Base-by-base conservation (phyloP, 2,888 invertebrate species). In the Heliconius hortense region DNA sequence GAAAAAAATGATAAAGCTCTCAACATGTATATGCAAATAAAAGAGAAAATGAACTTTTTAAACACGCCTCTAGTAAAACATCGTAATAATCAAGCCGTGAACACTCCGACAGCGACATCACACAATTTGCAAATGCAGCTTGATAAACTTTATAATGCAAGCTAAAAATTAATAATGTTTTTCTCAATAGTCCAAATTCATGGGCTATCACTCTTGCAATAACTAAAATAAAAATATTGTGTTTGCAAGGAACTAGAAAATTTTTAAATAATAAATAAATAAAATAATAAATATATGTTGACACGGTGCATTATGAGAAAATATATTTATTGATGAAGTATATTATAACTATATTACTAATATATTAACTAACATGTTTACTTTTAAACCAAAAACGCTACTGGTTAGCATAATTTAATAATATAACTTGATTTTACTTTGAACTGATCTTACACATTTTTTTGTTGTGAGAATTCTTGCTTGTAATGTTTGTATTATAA, bases 11-110 rank as follows among this genome's bases (percentile, higher is more conserved):
- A 87, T 2, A 85, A 80, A 82, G 93, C 92, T 18, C 79, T 89
- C 11, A 86, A 83, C 77, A 88, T 93, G 85, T 93, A 94, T 53
- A 86, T 92, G 89, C 82, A 91, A 78, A 89, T 92, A 87, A 94
- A 92, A 67, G 86, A 89, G 78, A 85, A 88, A 11, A 89, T 93
- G 88, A 86, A 87, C 69, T 94, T 92, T 77, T 80, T 94, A 53
- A 89, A 83, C 71, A 93, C 94, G 13, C 94, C 93, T 5, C 78
- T 85, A 21, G 82, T 84, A 0, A 90, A 89, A 77, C 79, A 81
- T 39, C 80, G 79, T 0, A 76, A 79, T 11, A 21, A 69, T 2
- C 76, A 72, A 13, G 77, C 82, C 0, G 86, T 86, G 0, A 88
- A 91, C 76, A 92, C 93, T 2, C 93, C 93, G 0, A 85, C 88